phyloP scores from a whole-genome alignment of 2,113 vertebrate species.

The Entomyzon cyanotis region DNA sequence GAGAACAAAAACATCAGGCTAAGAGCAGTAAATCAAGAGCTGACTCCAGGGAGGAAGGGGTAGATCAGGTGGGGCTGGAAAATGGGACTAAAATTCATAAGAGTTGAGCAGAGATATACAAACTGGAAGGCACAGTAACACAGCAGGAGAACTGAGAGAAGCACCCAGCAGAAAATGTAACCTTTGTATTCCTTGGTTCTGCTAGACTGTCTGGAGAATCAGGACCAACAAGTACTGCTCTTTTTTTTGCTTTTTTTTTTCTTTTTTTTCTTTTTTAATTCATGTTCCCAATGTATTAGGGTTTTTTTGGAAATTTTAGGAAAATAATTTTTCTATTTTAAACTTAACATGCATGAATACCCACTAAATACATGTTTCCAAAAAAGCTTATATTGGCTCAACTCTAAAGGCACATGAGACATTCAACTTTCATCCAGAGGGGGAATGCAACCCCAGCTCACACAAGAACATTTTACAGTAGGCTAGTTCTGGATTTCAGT shows the following conservation, averaged over 20 bases:
- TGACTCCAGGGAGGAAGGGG: not conserved
- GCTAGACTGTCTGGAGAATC: not conserved
- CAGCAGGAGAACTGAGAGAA: not conserved
- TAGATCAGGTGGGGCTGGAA: not conserved
- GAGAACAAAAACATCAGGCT: slow-evolving; percentile 8
- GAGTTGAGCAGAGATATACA: not conserved
- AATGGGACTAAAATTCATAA: not conserved
- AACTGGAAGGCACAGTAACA: not conserved
- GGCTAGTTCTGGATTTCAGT: not conserved
- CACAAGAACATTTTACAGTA: not conserved
- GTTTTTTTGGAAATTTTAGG: not conserved
- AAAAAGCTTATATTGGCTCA: not conserved
- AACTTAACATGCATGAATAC: not conserved
- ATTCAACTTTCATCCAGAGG: not conserved
- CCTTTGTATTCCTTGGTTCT: not conserved
- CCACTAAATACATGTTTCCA: not conserved
- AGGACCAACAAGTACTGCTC: not conserved
- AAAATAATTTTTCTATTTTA: not conserved
- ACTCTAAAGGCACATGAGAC: not conserved
- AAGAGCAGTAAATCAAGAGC: slow-evolving; percentile 1
- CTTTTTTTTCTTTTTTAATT: not conserved
- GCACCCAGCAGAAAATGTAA: not conserved
- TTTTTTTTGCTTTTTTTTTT: not conserved
- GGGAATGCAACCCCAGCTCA: not conserved
- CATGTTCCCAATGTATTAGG: not conserved